Base-by-base conservation (phyloP, 2,113 vertebrate species). In the Scopus umbretta region DNA sequence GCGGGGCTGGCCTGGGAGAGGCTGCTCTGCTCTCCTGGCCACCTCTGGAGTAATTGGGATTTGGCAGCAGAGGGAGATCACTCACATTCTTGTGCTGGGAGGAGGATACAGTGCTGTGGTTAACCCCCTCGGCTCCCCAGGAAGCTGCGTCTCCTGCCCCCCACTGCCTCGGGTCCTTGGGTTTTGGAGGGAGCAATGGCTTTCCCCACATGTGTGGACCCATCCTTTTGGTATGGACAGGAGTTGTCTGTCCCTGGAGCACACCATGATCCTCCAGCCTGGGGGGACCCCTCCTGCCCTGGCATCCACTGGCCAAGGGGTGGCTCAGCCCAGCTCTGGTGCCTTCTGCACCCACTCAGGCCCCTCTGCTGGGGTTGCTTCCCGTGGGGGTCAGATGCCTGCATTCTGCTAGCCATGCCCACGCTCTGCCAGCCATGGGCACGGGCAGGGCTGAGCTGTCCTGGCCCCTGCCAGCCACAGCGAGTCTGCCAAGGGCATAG, bases 1-100 rank as follows among this genome's bases (percentile, higher is more conserved):
- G 80, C 0, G 2, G 38, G 61, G 72, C 55, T 34, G 38, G 47
- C 22, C 78, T 66, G 42, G 63, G 68, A 81, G 90, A 95, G n/a
- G 80, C 76, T 73, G 90, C 72, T 92, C 59, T 66, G 76, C 40
- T 80, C 76, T 94, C 86, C 92, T 91, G 80, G 56, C 70, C 74
- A 86, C 79, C 71, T 94, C 79, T 81, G 66, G 52, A 92, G n/a
- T 50, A 78, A 63, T 32, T 8, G 5, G 70, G 75, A 75, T 87
- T 92, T 93, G 88, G 82, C 84, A 86, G 4, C 5, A 3, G 21
- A 62, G 36, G 26, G 62, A 93, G 59, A 80, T 88, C 79, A 16
- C 83, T 86, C 66, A 6, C 66, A 74, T 93, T 96, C 88, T 61
- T 90, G 73, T 71, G 84, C 4, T 1, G 27, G 78, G 79, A 58